A percentile compares a stretch with the other conserved stretches of the same genome.
These are phyloP conservation scores for Pentalonia nigronervosa DNA, from an alignment of 1,140 invertebrate species.

Conservation along the genomic window DNA sequence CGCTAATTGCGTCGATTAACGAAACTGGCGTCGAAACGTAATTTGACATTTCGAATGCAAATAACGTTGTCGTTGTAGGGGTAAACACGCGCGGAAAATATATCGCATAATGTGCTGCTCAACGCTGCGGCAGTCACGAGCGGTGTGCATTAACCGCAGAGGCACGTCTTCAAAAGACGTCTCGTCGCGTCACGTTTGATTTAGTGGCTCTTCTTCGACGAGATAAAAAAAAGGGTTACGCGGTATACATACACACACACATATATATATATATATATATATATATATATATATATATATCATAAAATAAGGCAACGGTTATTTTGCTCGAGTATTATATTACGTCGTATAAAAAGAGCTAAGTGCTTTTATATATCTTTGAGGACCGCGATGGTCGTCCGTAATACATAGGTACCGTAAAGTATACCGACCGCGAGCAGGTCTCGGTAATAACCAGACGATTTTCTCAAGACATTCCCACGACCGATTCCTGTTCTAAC, in stretches of 20 bases:
- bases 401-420: not conserved
- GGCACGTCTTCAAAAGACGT: conserved; percentile 2
- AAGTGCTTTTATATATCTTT: not conserved
- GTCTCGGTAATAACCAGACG: not conserved
- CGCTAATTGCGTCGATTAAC: conserved; percentile 56
- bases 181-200: conserved; percentile 24
- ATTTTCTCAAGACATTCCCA: not conserved
- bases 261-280: too few relatives aligned
- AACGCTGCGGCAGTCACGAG: not conserved
- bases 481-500: not conserved
- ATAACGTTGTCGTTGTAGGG: conserved; percentile 35
- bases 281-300: too few relatives aligned
- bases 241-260: too few relatives aligned
- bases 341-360: not conserved
- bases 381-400: not conserved
- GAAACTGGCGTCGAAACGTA: conserved; percentile 47
- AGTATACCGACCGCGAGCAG: not conserved
- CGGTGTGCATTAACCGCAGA: conserved; percentile 44
- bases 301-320: not conserved
- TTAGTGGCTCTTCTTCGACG: not conserved
- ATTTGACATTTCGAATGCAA: conserved; percentile 57
- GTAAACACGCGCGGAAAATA: conserved; percentile 18
- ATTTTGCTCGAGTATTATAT: not conserved
- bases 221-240: not conserved
- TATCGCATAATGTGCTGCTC: not conserved